These are phyloP conservation scores for Burhinus oedicnemus DNA, from an alignment of 2,113 vertebrate species.

Conservation along the genomic window DNA sequence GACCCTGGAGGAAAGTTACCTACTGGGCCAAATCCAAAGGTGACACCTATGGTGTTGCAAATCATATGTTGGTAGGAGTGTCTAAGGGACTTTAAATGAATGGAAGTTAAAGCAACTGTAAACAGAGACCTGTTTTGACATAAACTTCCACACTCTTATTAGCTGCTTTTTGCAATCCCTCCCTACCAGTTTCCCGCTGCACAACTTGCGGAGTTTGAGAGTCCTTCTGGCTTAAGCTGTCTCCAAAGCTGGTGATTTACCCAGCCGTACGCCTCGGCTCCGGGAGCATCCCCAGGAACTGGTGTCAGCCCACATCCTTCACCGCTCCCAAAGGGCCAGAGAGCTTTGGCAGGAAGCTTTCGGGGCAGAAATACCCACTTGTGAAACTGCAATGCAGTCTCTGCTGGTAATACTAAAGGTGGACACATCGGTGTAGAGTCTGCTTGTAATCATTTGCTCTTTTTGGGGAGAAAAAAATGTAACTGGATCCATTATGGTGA, in stretches of 20 bases:
- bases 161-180: background rate
- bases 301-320: background rate
- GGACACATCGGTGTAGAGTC: rapidly evolving
- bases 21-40: background rate
- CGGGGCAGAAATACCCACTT: background rate
- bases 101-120: background rate
- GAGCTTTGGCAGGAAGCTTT: background rate
- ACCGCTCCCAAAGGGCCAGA: rapidly evolving
- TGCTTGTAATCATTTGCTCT: background rate
- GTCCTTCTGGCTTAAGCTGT: background rate
- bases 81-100: background rate
- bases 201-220: rapidly evolving
- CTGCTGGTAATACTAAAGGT: background rate
- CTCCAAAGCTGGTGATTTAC: background rate
- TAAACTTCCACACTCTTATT: background rate
- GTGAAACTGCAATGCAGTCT: background rate
- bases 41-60: background rate
- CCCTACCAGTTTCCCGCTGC: background rate
- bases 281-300: background rate
- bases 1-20: background rate
- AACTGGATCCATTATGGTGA: background rate
- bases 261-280: background rate
- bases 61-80: background rate
- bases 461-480: background rate
- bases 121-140: background rate